Conservation (phyloP, 1,140 invertebrate species). For the Ruditapes philippinarum region DNA sequence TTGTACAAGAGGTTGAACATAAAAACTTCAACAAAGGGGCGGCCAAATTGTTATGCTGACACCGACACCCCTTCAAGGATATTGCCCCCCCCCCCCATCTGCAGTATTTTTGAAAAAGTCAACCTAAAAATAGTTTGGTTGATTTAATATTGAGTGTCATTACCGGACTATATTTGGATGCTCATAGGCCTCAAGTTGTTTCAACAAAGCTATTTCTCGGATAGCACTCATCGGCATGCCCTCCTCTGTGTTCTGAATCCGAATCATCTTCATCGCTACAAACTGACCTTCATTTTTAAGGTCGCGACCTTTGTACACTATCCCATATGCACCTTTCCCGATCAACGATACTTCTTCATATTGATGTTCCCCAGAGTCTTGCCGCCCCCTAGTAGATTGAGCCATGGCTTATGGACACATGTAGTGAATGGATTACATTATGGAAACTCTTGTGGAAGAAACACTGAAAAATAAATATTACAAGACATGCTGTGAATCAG, state of each 20-base stretch:
- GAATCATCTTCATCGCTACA: slow-evolving; percentile 98
- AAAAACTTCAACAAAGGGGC: too few species aligned
- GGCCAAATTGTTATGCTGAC: too few species aligned
- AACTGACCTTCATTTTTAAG: slow-evolving; percentile 89
- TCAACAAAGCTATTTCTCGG: slow-evolving; percentile 96
- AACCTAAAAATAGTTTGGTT: too few species aligned
- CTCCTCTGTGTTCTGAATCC: slow-evolving; percentile 90
- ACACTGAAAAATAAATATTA: too few species aligned
- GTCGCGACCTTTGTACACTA: slow-evolving; percentile 86
- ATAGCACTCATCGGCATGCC: slow-evolving; percentile 98
- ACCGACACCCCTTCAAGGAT: too few species aligned
- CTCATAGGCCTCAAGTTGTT: slow-evolving; percentile 90
- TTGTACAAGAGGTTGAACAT: too few species aligned
- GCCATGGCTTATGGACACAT: slow-evolving; percentile 2
- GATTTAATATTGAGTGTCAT: too few species aligned
- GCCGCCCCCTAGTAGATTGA: slow-evolving; percentile 50
- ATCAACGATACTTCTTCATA: slow-evolving; percentile 85
- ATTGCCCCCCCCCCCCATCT: too few species aligned
- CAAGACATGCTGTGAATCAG: too few species aligned
- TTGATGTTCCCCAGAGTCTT: slow-evolving; percentile 69
- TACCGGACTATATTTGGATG: slow-evolving; percentile 94
- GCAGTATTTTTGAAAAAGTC: too few species aligned
- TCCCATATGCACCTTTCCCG: slow-evolving; percentile 86
- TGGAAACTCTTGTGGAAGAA: too few species aligned
- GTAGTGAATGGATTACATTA: too few species aligned